Percentiles rank a stretch among this genome's conserved stretches.
Evolutionary conservation across 1,140 invertebrate genomes (phyloP).

Genomic region (Phymorhynchus buccinoides): DNA sequence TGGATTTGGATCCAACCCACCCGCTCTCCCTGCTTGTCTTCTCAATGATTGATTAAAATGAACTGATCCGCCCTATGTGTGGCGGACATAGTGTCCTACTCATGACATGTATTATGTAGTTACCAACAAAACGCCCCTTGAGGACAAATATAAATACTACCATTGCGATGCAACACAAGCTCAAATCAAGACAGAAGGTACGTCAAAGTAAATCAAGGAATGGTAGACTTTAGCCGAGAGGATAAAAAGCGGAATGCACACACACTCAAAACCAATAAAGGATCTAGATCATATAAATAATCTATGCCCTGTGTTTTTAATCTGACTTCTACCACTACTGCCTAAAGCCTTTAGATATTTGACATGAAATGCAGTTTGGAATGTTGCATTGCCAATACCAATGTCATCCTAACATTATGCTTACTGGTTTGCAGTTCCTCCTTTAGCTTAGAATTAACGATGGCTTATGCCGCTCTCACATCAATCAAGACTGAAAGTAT

Average conservation of each 20-base stretch:
- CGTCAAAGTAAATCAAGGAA: slow-evolving; percentile 18
- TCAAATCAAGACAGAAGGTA: background rate
- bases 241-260: slow-evolving; percentile 27
- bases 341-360: background rate
- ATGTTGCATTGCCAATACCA: background rate
- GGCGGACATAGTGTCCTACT: background rate
- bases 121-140: background rate
- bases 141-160: background rate
- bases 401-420: background rate
- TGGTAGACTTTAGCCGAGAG: slow-evolving; percentile 1
- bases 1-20: too few species aligned
- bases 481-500: background rate
- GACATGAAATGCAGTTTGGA: background rate
- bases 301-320: background rate
- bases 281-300: background rate
- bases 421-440: background rate
- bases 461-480: background rate
- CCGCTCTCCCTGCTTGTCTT: too few species aligned
- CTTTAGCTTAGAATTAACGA: background rate
- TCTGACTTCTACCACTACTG: background rate
- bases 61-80: background rate
- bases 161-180: background rate
- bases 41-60: background rate
- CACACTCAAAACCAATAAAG: background rate
- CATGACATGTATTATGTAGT: background rate